Evolutionary conservation across 2,113 vertebrate genomes (phyloP).

Genomic region (Ochotona curzoniae): DNA sequence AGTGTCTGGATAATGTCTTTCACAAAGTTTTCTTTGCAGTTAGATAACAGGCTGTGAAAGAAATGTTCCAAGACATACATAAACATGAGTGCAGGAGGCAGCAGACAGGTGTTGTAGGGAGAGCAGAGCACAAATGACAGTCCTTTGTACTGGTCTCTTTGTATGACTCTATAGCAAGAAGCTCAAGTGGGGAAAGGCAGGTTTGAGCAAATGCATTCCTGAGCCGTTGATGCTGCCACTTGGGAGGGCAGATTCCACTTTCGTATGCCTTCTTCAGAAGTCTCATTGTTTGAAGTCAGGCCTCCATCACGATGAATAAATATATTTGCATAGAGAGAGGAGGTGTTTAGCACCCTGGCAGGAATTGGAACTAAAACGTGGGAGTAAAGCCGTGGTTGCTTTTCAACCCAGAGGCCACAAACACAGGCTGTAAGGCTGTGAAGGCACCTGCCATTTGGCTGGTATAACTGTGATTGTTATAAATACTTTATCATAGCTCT

Average conservation of each 20-base stretch:
- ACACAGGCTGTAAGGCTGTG: background rate
- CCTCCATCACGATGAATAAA: background rate
- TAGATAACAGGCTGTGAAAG: background rate
- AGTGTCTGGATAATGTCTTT: conserved; percentile 54
- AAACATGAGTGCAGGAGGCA: conserved; percentile 8
- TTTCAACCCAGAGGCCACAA: background rate
- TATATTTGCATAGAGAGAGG: background rate
- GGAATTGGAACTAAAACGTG: background rate
- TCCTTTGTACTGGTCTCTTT: background rate
- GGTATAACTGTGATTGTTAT: accelerated
- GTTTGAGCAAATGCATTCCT: background rate
- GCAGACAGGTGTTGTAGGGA: background rate
- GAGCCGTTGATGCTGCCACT: background rate
- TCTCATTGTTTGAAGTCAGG: background rate
- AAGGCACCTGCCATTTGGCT: background rate
- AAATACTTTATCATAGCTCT: background rate
- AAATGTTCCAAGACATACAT: background rate
- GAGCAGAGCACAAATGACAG: background rate
- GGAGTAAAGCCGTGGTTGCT: background rate
- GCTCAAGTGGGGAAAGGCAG: background rate
- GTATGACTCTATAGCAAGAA: conserved; percentile 27
- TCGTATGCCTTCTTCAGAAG: background rate
- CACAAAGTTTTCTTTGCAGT: conserved; percentile 58
- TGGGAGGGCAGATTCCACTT: background rate
- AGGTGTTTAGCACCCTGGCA: background rate